Base-by-base conservation (phyloP, 2,797 vertebrate species). In the Rhabdophis nuchalis region DNA sequence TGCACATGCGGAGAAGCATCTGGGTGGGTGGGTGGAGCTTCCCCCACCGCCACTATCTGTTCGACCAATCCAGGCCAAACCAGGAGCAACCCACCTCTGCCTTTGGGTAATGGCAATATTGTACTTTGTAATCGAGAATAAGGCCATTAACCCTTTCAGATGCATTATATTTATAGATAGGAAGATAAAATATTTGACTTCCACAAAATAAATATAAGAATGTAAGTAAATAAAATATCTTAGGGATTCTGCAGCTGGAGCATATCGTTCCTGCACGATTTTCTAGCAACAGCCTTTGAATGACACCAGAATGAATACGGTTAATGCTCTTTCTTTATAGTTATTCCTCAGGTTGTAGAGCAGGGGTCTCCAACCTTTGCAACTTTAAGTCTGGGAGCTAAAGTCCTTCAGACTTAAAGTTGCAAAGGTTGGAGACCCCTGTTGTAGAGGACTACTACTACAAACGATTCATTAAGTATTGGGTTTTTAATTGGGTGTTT, bases 271-370 rank as follows among this genome's bases (percentile, higher is more conserved):
- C 16, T 77, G 92, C 92, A 96, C 95, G 96, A 96, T 97, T 95
- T 23, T 14, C 93, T 95, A 25, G 89, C 95, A 58, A 94, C 94
- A 95, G 32, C 95, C 90, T 96, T 96, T 97, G 97, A 97, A 96
- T 97, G 97, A 97, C 96, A 96, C 96, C 93, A 97, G 94, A 95
- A 96, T 97, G 97, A 98, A 97, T 98, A 97, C 97, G 97, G 98
- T 97, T 98, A 98, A 98, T 96, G 97, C 98, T 98, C 97, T 97
- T 97, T 97, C 93, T 95, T 95, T 96, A 97, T 96, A 96, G 98
- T 98, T 97, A 98, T 97, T 97, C 97, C 97, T 96, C 96, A 94
- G 97, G 97, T 97, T 98, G 96, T 97, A 95, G 95, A n/a, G n/a
- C n/a, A n/a, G n/a, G n/a, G n/a, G n/a, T n/a, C n/a, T n/a, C n/a